Percentiles rank a stretch among this genome's conserved stretches.
phyloP scores from a whole-genome alignment of 2,113 vertebrate species.

The Shinisaurus crocodilurus region DNA sequence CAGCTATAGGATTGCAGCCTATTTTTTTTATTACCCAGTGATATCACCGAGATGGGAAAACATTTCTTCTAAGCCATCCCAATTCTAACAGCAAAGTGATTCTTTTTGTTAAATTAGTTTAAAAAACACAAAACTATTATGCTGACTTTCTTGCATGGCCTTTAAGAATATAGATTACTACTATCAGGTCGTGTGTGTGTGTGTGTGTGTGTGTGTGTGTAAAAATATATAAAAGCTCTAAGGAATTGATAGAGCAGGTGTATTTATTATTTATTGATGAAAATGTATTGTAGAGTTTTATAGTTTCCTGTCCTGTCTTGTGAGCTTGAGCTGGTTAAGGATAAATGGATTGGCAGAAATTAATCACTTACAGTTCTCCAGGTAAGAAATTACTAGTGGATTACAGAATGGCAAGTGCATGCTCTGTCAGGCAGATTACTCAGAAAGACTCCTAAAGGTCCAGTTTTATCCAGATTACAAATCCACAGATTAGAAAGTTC shows the following conservation, averaged over 20 bases:
- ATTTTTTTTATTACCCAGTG: not conserved
- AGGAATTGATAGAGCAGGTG: not conserved
- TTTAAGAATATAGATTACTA: not conserved
- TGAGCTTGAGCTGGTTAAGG: conserved; percentile 23
- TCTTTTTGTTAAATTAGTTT: not conserved
- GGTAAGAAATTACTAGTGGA: conserved; percentile 13
- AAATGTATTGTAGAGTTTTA: not conserved
- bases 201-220: too few species aligned
- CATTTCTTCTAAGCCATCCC: not conserved
- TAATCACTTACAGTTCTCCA: conserved; percentile 38
- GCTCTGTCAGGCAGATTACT: not conserved
- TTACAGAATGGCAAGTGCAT: conserved; percentile 20
- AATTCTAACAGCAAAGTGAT: not conserved
- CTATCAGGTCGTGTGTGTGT: not conserved
- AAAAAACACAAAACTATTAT: too few species aligned
- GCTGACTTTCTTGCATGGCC: not conserved
- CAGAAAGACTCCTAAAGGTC: conserved; percentile 22
- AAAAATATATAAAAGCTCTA: not conserved
- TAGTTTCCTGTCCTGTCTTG: conserved; percentile 12
- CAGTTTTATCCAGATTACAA: conserved; percentile 28
- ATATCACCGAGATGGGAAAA: not conserved
- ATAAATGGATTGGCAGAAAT: conserved; percentile 42
- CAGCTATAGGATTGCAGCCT: too few species aligned
- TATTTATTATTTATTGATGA: not conserved
- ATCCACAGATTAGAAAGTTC: conserved; percentile 5